Evolutionary conservation across 2,888 invertebrate species (phyloP), one percentile per base, ranked within the genome.

Genomic region (Apamea epomidion): DNA sequence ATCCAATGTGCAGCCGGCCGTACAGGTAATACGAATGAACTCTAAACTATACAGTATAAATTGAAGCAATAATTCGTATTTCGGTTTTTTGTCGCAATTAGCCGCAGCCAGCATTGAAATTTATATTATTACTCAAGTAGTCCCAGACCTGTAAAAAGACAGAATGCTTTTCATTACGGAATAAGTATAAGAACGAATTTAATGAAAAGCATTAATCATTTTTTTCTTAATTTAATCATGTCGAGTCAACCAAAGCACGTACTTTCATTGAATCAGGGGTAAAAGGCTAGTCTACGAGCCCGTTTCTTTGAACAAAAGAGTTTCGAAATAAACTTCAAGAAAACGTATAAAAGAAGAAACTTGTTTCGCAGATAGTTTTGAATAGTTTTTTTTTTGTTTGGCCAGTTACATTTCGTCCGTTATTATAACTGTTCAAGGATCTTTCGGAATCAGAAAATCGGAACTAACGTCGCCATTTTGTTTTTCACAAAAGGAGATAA

Each of bases 211-310:
- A 51, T 54, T 78, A 3, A 29, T 25, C 0, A 3, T n/a, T 29
- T 65, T 78, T 71, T 78, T 54, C 29, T 51, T 4, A 45, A 71
- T 65, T 29, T n/a, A 14, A 78, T 48, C 51, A 67, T 68, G 25
- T 69, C n/a, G 14, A 73, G 21, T 21, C 29, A n/a, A 62, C 51
- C 32, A 74, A 58, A 81, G 62, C 69, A 81, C 65, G 81, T 81
- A 18, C 18, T 32, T 8, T 78, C 48, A 48, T 72, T 68, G 16
- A 68, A 78, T 72, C 37, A 72, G 60, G 25, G 48, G 25, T n/a
- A 58, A 18, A 42, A 69, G 2, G 29, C 25, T 64, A 32, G 16
- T 42, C 16, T 48, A 48, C 3, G 8, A 51, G 14, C 25, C 58
- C 25, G 25, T 64, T 37, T 32, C 16, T 64, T 29, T 29, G 18